phyloP scores from a whole-genome alignment of 2,797 vertebrate species.

The Sternotherus odoratus region DNA sequence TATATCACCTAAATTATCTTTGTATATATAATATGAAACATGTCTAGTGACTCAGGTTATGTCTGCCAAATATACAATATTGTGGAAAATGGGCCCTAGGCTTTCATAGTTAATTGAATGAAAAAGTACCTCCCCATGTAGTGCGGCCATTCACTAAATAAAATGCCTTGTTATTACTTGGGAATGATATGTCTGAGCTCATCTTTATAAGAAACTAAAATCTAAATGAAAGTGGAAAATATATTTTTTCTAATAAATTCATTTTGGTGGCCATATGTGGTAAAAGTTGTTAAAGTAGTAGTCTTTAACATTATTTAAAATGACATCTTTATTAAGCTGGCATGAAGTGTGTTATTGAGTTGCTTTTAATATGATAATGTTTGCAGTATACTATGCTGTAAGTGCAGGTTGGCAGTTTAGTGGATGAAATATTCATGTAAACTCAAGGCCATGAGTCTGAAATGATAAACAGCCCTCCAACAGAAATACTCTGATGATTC shows the following conservation, averaged over 20 bases:
- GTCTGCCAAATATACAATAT: neutral
- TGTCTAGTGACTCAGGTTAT: neutral
- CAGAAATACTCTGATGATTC: conserved; percentile 71
- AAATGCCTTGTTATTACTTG: conserved; percentile 19
- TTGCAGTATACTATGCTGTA: conserved; percentile 77
- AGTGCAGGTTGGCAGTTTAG: conserved; percentile 77
- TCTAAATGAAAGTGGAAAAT: conserved; percentile 19
- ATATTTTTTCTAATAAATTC: conserved; percentile 57
- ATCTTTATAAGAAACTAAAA: neutral
- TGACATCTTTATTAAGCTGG: conserved; percentile 81
- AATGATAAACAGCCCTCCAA: conserved; percentile 78
- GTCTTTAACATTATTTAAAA: conserved; percentile 80
- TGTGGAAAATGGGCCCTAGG: neutral
- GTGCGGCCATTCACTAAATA: neutral
- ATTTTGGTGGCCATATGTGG: conserved; percentile 50
- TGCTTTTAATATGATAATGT: conserved; percentile 81
- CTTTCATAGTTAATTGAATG: neutral
- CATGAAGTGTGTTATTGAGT: conserved; percentile 73
- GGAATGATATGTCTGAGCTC: conserved; percentile 27
- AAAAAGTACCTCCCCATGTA: neutral
- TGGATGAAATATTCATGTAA: conserved; percentile 82
- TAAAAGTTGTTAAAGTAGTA: conserved; percentile 69
- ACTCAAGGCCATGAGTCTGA: conserved; percentile 75
- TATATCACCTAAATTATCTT: conserved; percentile 9
- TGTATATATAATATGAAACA: neutral